Base-by-base conservation (phyloP, 2,888 invertebrate genomes). In the Cepaea hortensis region DNA sequence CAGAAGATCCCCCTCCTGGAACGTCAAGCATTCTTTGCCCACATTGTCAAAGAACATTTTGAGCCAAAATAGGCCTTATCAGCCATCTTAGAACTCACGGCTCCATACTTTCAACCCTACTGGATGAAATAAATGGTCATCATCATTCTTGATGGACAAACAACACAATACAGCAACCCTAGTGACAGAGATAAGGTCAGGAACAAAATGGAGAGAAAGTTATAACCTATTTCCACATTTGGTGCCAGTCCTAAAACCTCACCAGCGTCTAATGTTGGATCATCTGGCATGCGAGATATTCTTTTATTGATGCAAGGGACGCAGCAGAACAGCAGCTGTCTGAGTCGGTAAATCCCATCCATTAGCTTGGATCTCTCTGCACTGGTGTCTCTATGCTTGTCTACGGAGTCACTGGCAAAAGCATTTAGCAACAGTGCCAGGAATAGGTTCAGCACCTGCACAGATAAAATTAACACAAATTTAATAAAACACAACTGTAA, bases 381-480 rank as follows among this genome's bases (percentile, higher is more conserved):
- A 62, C 88, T 86, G 9, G 89, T 89, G 35, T 90, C 90, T 73
- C 90, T 90, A 61, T 91, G 89, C 84, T 92, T 91, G 48, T 90
- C 88, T 15, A 94, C 87, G 20, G 92, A 90, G 89, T 94, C 94
- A 77, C 91, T 92, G n/a, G 93, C 93, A 90, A 98, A 98, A 94
- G 98, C 98, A 96, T 98, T 98, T 96, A 99, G 97, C 96, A 98
- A 96, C 96, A 98, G 96, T 94, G 98, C 98, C 96, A 98, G 97
- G 96, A 98, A 98, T 96, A 98, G 97, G 95, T 98, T 98, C 94
- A 98, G 96, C 91, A 94, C 93, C 94, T 94, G 87, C 6, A 90
- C 88, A 76, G 62, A 55, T 65, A 73, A 62, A 75, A 61, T 68
- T 68, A 11, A n/a, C 68, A 4, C 13, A 35, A 35, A 35, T 15